A percentile compares a stretch with the other conserved stretches of the same genome.
These are phyloP conservation scores for Cantharis lateralis DNA, from an alignment of 2,888 invertebrate genomes.

Conservation along the genomic window DNA sequence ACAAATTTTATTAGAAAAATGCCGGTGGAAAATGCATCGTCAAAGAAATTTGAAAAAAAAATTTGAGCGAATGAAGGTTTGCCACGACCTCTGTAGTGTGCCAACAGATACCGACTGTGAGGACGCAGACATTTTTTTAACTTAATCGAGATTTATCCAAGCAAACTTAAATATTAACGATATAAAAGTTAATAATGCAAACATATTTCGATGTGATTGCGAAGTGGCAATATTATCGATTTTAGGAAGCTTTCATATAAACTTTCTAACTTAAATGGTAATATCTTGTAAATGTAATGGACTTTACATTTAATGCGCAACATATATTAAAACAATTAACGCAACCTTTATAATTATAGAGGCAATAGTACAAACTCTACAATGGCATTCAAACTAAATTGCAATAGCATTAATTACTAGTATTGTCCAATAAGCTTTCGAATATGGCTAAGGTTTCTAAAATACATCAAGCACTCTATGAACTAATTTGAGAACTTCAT, in stretches of 20 bases:
- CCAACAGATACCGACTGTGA: not conserved
- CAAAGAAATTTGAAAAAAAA: not conserved
- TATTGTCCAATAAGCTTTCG: conserved; percentile 32
- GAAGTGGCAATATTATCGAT: not conserved
- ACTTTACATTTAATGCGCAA: conserved; percentile 30
- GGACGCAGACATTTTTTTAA: not conserved
- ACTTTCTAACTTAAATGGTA: conserved; percentile 24
- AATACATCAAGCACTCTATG: conserved; percentile 39
- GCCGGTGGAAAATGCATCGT: no score
- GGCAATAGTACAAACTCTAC: conserved; percentile 26
- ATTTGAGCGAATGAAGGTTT: not conserved
- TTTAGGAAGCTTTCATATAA: not conserved
- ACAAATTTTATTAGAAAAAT: not conserved
- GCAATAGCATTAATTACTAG: conserved; percentile 36
- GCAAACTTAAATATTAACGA: not conserved
- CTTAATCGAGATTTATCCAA: not conserved
- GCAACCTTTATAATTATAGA: conserved; percentile 25
- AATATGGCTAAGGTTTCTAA: conserved; percentile 31
- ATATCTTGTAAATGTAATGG: conserved; percentile 38
- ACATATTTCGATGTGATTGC: not conserved
- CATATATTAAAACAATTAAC: conserved; percentile 28
- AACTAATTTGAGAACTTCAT: conserved; percentile 48
- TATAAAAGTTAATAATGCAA: not conserved
- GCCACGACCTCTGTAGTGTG: not conserved
- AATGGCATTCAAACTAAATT: conserved; percentile 33